Percentiles rank a stretch among this genome's conserved stretches.
These are phyloP conservation scores for Aromia moschata DNA, from an alignment of 2,888 invertebrate genomes.

Conservation along the genomic window DNA sequence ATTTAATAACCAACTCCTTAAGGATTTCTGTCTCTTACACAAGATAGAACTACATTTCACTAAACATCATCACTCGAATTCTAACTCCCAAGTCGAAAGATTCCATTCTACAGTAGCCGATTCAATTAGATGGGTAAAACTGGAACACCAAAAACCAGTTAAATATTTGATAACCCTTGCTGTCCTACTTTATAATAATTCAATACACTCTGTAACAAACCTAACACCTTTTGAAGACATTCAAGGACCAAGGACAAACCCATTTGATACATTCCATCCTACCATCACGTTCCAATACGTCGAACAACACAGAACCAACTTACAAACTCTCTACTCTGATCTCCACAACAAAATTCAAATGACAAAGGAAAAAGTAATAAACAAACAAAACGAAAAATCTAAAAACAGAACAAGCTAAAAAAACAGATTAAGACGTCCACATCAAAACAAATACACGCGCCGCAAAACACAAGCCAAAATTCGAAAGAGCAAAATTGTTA, in stretches of 20 bases:
- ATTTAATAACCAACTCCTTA: slow-evolving; percentile 11
- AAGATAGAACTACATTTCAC: slow-evolving; percentile 15
- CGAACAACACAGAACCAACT: not conserved
- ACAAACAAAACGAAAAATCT: not conserved
- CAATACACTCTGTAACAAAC: not conserved
- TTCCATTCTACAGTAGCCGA: not conserved
- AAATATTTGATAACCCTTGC: slow-evolving; percentile 4
- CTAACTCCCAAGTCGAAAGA: slow-evolving; percentile 7
- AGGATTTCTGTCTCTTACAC: slow-evolving; percentile 11
- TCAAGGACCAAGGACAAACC: not conserved
- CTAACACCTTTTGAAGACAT: not conserved
- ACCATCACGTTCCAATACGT: not conserved
- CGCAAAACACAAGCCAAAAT: not conserved
- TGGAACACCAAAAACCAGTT: slow-evolving; percentile 1
- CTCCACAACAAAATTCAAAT: too few relatives aligned
- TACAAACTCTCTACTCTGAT: too few relatives aligned
- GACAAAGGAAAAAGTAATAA: too few relatives aligned
- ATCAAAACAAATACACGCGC: not conserved
- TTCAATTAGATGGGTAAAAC: not conserved
- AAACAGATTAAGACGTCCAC: not conserved
- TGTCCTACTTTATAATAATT: not conserved
- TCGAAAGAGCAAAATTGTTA: not conserved
- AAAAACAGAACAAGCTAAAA: too few relatives aligned
- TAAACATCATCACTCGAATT: slow-evolving; percentile 9
- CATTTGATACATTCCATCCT: not conserved